These are phyloP conservation scores for Meiosimyza decipiens DNA, from an alignment of 2,888 invertebrate genomes.

Conservation along the genomic window DNA sequence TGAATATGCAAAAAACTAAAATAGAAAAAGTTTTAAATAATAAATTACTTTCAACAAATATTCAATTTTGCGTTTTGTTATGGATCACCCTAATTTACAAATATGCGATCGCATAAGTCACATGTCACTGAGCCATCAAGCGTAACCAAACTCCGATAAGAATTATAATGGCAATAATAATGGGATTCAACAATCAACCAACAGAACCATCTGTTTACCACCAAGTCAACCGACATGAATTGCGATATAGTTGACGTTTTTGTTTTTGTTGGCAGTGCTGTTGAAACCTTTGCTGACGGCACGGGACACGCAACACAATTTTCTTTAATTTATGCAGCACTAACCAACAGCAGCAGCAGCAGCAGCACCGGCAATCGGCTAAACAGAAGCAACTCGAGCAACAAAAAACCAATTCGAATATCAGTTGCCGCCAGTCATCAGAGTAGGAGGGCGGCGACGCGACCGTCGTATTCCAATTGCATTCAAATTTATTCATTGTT, in stretches of 20 bases:
- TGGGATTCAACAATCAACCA: constrained; percentile 4
- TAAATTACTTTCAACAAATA: too few species aligned
- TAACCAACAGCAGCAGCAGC: constrained; percentile 38
- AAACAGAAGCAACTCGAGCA: too few species aligned
- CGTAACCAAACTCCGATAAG: constrained; percentile 63
- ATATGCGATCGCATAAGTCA: constrained; percentile 27
- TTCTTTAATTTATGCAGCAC: constrained; percentile 53
- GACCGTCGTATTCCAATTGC: constrained; percentile 41
- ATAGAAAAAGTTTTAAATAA: too few species aligned
- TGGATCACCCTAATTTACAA: constrained; percentile 29
- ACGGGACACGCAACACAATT: constrained; percentile 52
- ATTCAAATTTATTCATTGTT: constrained; percentile 50
- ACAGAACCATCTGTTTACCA: constrained; percentile 23
- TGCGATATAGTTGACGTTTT: neutral
- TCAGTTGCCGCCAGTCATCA: neutral
- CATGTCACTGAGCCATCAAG: constrained; percentile 55
- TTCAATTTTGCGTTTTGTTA: constrained; percentile 5
- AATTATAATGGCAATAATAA: constrained; percentile 41
- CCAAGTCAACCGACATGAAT: constrained; percentile 10
- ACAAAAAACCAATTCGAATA: constrained; percentile 53
- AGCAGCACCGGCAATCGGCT: too few species aligned
- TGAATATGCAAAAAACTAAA: too few species aligned
- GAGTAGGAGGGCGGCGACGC: neutral
- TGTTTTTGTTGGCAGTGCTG: neutral
- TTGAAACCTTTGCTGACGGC: constrained; percentile 39